Percentiles rank a stretch among this genome's conserved stretches.
These are phyloP conservation scores for Thripadectes ignobilis DNA, from an alignment of 2,797 vertebrate species.

Conservation along the genomic window DNA sequence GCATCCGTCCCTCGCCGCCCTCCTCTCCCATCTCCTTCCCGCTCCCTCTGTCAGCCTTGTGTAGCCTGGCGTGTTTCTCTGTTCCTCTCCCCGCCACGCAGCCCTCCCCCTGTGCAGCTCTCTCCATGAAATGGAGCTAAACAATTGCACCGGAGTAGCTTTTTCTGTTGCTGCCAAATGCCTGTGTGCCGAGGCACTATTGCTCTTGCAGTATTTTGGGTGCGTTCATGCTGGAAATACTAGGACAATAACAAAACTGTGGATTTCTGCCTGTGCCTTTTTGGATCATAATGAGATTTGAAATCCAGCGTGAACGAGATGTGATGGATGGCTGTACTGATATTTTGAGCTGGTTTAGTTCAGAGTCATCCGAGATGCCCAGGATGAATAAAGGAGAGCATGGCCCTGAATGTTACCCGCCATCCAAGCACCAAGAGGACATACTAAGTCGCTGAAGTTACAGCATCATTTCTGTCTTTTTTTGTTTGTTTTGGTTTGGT, in stretches of 20 bases:
- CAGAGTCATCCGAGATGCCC: neutral
- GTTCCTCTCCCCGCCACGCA: neutral
- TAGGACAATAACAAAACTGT: neutral
- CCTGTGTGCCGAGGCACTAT: neutral
- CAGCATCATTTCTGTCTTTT: neutral
- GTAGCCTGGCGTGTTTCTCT: neutral
- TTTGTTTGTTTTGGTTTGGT: too few relatives aligned
- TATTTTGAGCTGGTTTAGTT: neutral
- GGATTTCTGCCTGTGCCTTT: neutral
- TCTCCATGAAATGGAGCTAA: constrained; percentile 42
- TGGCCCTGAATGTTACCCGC: neutral
- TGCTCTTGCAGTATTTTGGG: neutral
- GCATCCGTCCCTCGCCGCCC: neutral
- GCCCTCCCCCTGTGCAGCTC: constrained; percentile 42
- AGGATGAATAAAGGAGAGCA: neutral
- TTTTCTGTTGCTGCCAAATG: neutral
- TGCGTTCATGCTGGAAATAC: neutral
- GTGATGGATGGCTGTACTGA: neutral
- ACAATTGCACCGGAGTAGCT: constrained; percentile 34
- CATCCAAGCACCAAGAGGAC: neutral
- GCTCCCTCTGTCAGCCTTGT: neutral
- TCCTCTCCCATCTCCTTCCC: neutral
- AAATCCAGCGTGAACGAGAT: neutral
- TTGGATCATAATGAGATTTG: neutral
- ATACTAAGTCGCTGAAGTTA: neutral